Evolutionary conservation across 2,113 vertebrate genomes (phyloP).

Genomic region (Amia ocellicauda): DNA sequence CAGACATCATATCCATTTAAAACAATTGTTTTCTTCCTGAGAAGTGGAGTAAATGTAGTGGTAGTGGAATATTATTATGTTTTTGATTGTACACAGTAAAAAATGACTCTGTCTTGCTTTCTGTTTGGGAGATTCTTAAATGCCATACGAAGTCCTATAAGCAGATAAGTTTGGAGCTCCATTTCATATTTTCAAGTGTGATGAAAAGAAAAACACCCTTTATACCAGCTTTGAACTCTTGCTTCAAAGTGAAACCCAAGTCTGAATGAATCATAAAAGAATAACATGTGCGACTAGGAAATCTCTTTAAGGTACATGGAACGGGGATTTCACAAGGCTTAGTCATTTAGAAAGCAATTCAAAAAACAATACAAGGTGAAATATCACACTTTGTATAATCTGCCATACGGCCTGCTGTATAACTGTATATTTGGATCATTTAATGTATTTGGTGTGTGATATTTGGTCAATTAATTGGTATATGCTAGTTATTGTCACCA

Average conservation of each 20-base stretch:
- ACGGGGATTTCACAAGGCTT: slow-evolving; percentile 26
- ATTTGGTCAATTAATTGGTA: no score
- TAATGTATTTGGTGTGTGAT: not conserved
- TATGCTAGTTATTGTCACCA: no score
- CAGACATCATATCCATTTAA: no score
- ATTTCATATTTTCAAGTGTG: no score
- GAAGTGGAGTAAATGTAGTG: no score
- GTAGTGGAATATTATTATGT: no score
- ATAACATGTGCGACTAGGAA: slow-evolving; percentile 3
- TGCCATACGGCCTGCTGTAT: not conserved
- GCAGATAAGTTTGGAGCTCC: not conserved
- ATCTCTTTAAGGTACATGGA: not conserved
- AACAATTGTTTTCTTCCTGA: no score
- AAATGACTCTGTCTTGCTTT: no score
- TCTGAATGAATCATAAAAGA: slow-evolving; percentile 20
- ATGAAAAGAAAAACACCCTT: no score
- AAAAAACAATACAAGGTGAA: not conserved
- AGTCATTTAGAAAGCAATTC: slow-evolving; percentile 5
- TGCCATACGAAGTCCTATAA: no score
- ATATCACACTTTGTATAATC: not conserved
- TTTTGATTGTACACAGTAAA: no score
- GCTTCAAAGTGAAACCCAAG: slow-evolving; percentile 11
- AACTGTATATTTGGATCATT: not conserved
- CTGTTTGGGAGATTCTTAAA: no score
- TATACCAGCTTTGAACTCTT: not conserved